Percentiles rank a stretch among this genome's conserved stretches.
Evolutionary conservation across 1,140 invertebrate genomes (phyloP).

Genomic region (Zophobas morio): DNA sequence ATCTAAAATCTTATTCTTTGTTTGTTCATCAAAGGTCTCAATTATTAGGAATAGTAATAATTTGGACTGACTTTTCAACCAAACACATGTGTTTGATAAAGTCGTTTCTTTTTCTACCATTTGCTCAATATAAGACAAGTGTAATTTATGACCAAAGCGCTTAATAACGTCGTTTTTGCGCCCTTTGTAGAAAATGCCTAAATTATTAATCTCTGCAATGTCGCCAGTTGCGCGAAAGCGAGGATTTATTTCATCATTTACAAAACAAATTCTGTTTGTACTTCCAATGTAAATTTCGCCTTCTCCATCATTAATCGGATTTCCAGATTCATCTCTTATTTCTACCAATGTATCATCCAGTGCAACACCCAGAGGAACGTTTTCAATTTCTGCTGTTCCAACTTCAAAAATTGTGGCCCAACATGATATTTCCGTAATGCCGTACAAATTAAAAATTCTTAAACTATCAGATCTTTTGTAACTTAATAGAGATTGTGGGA

Average conservation of each 20-base stretch:
- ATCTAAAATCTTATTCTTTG: slow-evolving; percentile 68
- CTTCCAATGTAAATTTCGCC: slow-evolving; percentile 77
- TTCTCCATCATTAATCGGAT: slow-evolving; percentile 64
- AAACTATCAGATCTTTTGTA: slow-evolving; percentile 45
- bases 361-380: slow-evolving; percentile 72
- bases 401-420: slow-evolving; percentile 81
- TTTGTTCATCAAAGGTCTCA: slow-evolving; percentile 66
- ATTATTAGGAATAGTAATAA: slow-evolving; percentile 71
- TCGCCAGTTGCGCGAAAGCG: slow-evolving; percentile 79
- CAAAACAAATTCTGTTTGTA: slow-evolving; percentile 73
- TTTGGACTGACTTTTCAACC: slow-evolving; percentile 68
- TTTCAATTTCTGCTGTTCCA: slow-evolving; percentile 54
- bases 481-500: slow-evolving; percentile 66
- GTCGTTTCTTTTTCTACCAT: slow-evolving; percentile 67
- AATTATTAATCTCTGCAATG: slow-evolving; percentile 70
- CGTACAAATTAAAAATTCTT: slow-evolving; percentile 83
- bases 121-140: slow-evolving; percentile 74
- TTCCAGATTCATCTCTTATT: slow-evolving; percentile 66
- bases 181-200: slow-evolving; percentile 75
- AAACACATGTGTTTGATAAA: slow-evolving; percentile 71
- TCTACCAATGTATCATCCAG: slow-evolving; percentile 76
- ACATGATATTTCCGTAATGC: slow-evolving; percentile 88
- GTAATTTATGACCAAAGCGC: slow-evolving; percentile 80
- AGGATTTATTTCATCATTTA: slow-evolving; percentile 71
- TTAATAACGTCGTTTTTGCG: slow-evolving; percentile 80